Conservation (phyloP, 23 tunicate genomes). For the Clavelina lepadiformis region DNA sequence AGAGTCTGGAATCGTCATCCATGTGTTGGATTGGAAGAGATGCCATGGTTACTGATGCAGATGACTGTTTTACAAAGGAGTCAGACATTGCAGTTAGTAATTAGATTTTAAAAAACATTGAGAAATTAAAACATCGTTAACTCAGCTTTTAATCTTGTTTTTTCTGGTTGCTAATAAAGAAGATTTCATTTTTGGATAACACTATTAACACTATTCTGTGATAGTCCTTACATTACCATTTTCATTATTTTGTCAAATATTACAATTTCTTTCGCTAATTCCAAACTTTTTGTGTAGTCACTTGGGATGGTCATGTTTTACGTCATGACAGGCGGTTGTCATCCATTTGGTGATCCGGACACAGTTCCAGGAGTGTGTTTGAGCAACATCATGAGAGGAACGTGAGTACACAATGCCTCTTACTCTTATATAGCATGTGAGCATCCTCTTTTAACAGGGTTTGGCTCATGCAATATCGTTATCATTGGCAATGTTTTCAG, state of each 20-base stretch:
- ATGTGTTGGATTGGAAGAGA: conserved; percentile 73
- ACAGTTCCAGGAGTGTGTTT: conserved; percentile 40
- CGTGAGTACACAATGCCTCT: too few relatives aligned
- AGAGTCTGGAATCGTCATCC: conserved; percentile 6
- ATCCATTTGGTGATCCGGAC: conserved; percentile 80
- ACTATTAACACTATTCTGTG: too few relatives aligned
- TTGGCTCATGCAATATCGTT: too few relatives aligned
- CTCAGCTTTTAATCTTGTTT: too few relatives aligned
- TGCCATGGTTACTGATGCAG: neutral
- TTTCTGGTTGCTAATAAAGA: too few relatives aligned
- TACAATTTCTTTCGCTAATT: neutral
- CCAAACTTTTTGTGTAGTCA: conserved; percentile 28
- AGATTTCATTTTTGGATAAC: too few relatives aligned
- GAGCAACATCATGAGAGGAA: conserved; percentile 40
- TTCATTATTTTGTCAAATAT: neutral
- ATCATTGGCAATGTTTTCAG: too few relatives aligned
- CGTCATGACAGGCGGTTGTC: conserved; percentile 62
- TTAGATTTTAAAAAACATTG: too few relatives aligned
- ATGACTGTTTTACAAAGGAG: conserved; percentile 4
- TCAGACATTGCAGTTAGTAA: conserved; percentile 69
- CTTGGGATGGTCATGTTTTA: conserved; percentile 84
- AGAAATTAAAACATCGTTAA: too few relatives aligned
- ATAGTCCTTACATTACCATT: neutral
- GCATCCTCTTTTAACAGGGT: too few relatives aligned
- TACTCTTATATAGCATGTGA: too few relatives aligned